These are phyloP conservation scores for Bombus confusus DNA, from an alignment of 1,140 invertebrate species.

Conservation along the genomic window DNA sequence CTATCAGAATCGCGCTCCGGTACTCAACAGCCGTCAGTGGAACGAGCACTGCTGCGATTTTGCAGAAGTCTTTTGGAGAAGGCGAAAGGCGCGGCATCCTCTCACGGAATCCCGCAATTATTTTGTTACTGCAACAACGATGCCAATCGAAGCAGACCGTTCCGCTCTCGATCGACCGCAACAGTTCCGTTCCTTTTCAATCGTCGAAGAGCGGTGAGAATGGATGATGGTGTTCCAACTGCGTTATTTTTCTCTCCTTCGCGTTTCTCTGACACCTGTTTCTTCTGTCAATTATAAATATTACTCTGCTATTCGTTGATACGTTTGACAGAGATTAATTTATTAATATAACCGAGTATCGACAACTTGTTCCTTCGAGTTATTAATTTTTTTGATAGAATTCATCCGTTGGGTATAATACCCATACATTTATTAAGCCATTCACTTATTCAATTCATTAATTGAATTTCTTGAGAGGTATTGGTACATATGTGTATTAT, in stretches of 20 bases:
- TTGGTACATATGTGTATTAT: too few species aligned
- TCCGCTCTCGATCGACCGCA: neutral
- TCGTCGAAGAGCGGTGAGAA: neutral
- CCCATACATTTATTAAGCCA: too few species aligned
- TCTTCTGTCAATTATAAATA: neutral
- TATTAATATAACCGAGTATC: neutral
- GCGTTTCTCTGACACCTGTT: neutral
- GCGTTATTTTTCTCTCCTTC: neutral
- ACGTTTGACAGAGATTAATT: neutral
- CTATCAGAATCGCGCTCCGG: neutral
- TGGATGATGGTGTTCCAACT: neutral
- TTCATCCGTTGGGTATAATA: too few species aligned
- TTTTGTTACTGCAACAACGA: neutral
- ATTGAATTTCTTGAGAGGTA: too few species aligned
- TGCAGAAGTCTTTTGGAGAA: neutral
- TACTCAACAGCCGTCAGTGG: neutral
- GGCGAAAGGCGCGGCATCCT: neutral
- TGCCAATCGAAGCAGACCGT: neutral
- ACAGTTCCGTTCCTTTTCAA: neutral
- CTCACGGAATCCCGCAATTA: slow-evolving; percentile 6
- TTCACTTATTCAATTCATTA: too few species aligned
- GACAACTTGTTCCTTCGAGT: too few species aligned
- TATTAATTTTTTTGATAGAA: too few species aligned
- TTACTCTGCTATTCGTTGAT: neutral
- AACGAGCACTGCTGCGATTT: neutral